Conservation (phyloP, 2,113 vertebrate genomes). For the Planiliza haematocheilus region DNA sequence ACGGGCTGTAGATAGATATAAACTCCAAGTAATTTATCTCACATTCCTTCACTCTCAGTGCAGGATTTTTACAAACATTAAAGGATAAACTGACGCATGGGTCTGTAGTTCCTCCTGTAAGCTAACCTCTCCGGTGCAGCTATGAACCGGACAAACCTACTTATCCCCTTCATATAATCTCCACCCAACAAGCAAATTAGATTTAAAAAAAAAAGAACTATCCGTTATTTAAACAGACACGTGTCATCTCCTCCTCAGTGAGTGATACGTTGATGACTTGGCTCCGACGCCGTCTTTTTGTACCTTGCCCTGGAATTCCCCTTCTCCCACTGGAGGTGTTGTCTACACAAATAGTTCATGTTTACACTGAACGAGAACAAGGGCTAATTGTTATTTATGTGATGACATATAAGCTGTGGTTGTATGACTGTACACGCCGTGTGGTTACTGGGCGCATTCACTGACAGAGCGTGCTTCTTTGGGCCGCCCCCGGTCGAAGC, state of each 20-base stretch:
- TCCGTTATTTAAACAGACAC: no score
- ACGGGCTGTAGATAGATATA: conserved; percentile 6
- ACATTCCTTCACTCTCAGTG: conserved; percentile 15
- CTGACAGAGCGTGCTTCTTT: conserved; percentile 53
- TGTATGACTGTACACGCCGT: conserved; percentile 1
- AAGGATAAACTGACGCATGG: not conserved
- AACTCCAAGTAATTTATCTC: conserved; percentile 12
- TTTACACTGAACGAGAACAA: conserved; percentile 41
- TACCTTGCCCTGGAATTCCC: conserved; percentile 45
- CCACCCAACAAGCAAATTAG: no score
- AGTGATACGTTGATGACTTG: not conserved
- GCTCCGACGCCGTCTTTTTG: not conserved
- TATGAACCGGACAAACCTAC: not conserved
- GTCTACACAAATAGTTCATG: conserved; percentile 43
- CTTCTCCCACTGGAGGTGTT: conserved; percentile 39
- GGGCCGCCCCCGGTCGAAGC: conserved; percentile 28
- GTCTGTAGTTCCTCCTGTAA: no score
- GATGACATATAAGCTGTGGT: conserved; percentile 23
- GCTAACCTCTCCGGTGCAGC: no score
- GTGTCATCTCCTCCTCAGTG: not conserved
- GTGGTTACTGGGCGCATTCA: conserved; percentile 24
- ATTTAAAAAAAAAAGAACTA: no score
- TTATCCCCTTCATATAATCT: not conserved
- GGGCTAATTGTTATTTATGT: conserved; percentile 58
- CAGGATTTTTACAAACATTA: not conserved